These are phyloP conservation scores for Bubo blakistoni DNA, from an alignment of 2,113 vertebrate genomes.

Conservation along the genomic window DNA sequence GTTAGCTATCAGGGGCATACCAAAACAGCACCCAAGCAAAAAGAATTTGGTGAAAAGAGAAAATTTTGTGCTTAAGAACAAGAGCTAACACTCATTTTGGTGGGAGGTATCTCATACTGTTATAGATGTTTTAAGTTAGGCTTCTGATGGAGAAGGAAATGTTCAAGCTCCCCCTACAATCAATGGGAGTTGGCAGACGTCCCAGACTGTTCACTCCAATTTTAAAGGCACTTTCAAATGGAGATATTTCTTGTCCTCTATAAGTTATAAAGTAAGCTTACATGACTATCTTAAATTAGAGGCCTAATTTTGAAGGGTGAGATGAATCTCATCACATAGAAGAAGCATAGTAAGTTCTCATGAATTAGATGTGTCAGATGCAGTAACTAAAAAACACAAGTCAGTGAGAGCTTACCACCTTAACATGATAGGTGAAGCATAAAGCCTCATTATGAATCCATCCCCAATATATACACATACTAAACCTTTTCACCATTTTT, in stretches of 20 bases:
- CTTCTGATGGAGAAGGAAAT: neutral
- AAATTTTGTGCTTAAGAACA: neutral
- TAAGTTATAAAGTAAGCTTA: neutral
- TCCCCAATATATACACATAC: neutral
- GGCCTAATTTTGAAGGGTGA: neutral
- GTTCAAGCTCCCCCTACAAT: neutral
- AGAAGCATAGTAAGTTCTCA: neutral
- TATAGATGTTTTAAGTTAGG: neutral
- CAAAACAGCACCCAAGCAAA: neutral
- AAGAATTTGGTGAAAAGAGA: neutral
- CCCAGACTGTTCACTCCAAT: neutral
- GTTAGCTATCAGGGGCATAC: neutral
- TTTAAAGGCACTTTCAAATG: neutral
- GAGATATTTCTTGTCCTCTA: neutral
- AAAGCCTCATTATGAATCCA: neutral
- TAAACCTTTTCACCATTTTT: neutral
- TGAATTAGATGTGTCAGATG: neutral
- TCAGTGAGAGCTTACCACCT: neutral
- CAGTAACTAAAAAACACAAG: neutral
- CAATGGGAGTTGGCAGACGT: accelerated
- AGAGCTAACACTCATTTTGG: neutral
- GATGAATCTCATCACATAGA: neutral
- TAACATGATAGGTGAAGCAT: neutral
- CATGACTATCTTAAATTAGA: neutral
- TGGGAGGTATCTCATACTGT: neutral